phyloP scores from a whole-genome alignment of 2,113 vertebrate genomes.

The Oncorhynchus kisutch region DNA sequence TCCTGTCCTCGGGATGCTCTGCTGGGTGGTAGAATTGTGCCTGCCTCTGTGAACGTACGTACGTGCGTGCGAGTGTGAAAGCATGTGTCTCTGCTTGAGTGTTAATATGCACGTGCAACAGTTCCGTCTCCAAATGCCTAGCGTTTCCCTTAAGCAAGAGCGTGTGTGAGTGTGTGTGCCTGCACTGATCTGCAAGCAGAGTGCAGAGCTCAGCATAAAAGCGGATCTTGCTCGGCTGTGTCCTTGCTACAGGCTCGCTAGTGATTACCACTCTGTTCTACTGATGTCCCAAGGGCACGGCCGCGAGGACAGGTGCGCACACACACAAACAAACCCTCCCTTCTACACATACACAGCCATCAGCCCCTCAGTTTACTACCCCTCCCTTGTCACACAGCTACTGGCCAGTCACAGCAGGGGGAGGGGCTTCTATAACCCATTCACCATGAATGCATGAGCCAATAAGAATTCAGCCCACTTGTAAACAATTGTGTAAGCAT shows the following conservation, averaged over 20 bases:
- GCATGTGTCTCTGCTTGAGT: conserved; percentile 30
- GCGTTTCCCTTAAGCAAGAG: conserved; percentile 38
- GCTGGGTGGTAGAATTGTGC: conserved; percentile 11
- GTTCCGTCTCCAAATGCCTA: conserved; percentile 49
- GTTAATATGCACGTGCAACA: conserved; percentile 49
- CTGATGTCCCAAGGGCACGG: conserved; percentile 39
- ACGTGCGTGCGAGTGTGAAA: conserved; percentile 26
- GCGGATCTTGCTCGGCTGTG: conserved; percentile 51
- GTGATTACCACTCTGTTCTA: conserved; percentile 57
- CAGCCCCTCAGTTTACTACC: background rate
- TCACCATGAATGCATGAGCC: conserved; percentile 25
- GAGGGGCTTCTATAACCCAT: conserved; percentile 37
- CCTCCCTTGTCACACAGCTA: background rate
- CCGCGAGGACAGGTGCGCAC: conserved; percentile 41
- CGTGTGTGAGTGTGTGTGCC: conserved; percentile 9
- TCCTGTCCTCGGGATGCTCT: conserved; percentile 45
- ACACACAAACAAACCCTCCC: background rate
- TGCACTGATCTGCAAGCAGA: conserved; percentile 50
- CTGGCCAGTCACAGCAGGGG: conserved; percentile 19
- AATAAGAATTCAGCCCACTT: conserved; percentile 26
- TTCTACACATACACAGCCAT: conserved; percentile 14
- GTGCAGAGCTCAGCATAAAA: conserved; percentile 74
- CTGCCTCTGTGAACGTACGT: conserved; percentile 3
- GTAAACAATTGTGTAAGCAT: background rate
- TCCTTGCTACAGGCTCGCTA: conserved; percentile 52